These are phyloP conservation scores for Drosophila buzzatii DNA, from an alignment of 2,888 invertebrate genomes.

Conservation along the genomic window DNA sequence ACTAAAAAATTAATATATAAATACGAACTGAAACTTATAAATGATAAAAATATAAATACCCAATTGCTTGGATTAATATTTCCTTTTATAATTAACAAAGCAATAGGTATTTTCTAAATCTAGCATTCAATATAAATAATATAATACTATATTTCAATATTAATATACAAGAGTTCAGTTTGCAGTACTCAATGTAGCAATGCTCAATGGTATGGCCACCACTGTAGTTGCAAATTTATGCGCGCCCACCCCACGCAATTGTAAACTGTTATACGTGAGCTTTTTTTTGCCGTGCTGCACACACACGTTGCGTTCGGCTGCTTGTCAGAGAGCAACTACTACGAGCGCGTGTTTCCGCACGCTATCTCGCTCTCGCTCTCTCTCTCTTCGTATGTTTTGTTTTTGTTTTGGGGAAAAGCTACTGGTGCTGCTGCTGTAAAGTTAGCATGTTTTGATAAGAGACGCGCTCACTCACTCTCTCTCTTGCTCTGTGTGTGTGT, in stretches of 20 bases:
- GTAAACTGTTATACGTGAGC: slow-evolving; percentile 49
- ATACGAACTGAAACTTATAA: too few species aligned
- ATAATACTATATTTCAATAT: too few species aligned
- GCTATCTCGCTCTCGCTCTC: slow-evolving; percentile 40
- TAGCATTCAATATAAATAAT: neutral
- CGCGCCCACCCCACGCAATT: slow-evolving; percentile 27
- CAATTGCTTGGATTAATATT: too few species aligned
- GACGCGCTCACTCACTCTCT: slow-evolving; percentile 2
- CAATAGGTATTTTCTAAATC: neutral
- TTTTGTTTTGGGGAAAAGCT: slow-evolving; percentile 57
- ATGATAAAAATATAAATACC: too few species aligned
- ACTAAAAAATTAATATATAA: too few species aligned
- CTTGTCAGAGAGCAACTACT: slow-evolving; percentile 23
- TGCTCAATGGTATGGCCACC: slow-evolving; percentile 1
- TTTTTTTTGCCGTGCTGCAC: slow-evolving; percentile 50
- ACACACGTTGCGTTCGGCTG: slow-evolving; percentile 32
- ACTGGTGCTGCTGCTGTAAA: slow-evolving; percentile 28
- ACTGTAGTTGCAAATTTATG: slow-evolving; percentile 38
- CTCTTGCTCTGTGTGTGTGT: neutral
- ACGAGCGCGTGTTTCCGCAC: slow-evolving; percentile 25
- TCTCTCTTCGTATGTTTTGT: slow-evolving; percentile 51
- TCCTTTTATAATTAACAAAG: neutral
- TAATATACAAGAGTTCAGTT: neutral
- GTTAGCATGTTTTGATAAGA: slow-evolving; percentile 49
- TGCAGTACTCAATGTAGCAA: neutral